Conservation (phyloP, 1,140 invertebrate genomes). For the Drosophila yakuba region DNA sequence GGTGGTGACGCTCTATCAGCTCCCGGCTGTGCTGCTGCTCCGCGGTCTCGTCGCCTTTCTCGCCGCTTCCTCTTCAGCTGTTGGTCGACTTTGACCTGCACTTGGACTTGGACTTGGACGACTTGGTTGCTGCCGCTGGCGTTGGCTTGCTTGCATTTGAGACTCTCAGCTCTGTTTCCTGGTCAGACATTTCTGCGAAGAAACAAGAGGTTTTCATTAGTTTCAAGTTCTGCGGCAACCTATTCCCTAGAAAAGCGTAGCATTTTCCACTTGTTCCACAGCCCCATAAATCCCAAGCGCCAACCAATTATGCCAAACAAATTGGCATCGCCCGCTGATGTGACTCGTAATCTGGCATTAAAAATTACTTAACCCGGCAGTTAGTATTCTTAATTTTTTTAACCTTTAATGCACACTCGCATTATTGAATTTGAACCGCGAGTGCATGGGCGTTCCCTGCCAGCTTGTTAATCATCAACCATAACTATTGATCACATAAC, state of each 20-base stretch:
- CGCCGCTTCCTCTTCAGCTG: constrained; percentile 11
- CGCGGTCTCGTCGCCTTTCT: background rate
- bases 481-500: constrained; percentile 36
- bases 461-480: constrained; percentile 14
- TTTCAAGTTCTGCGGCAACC: no score
- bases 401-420: constrained; percentile 12
- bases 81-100: constrained; percentile 30
- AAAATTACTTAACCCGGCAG: constrained; percentile 17
- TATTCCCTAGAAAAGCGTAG: no score
- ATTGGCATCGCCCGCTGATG: background rate
- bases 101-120: constrained; percentile 21
- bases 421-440: constrained; percentile 24
- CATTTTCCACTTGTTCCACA: no score
- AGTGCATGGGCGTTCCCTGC: background rate
- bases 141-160: constrained; percentile 62
- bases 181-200: constrained; percentile 69
- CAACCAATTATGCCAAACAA: background rate
- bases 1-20: constrained; percentile 18
- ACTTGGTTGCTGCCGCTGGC: constrained; percentile 39
- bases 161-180: constrained; percentile 51
- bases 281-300: no score
- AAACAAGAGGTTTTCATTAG: background rate
- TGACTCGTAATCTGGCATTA: constrained; percentile 12
- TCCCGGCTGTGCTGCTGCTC: constrained; percentile 2
- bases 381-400: constrained; percentile 12